Evolutionary conservation across 2,797 vertebrate genomes (phyloP).

Genomic region (Enteromius thamalakanensis): DNA sequence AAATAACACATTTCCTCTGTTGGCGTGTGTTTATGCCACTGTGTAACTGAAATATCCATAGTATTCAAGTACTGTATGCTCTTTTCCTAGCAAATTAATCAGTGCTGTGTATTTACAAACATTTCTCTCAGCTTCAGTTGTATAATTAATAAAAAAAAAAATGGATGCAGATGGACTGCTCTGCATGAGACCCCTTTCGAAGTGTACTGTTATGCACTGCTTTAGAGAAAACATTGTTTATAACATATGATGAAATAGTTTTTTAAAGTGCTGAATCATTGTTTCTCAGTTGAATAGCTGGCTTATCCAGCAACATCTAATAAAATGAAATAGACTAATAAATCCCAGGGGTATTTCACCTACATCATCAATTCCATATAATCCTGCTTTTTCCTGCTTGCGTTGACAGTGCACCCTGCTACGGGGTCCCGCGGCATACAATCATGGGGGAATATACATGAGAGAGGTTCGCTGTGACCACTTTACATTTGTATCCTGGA

Average conservation of each 20-base stretch:
- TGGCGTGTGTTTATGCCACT: not conserved
- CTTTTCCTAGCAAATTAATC: slow-evolving; percentile 9
- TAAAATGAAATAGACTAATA: slow-evolving; percentile 20
- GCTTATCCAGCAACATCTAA: slow-evolving; percentile 12
- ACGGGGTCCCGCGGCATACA: not conserved
- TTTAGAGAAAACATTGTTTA: not conserved
- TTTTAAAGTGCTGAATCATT: slow-evolving; percentile 11
- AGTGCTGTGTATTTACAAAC: not conserved
- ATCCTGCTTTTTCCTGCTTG: slow-evolving; percentile 24
- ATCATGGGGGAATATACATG: slow-evolving; percentile 4
- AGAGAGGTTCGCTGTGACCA: slow-evolving; percentile 15
- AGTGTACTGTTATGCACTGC: not conserved
- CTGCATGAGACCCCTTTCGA: not conserved
- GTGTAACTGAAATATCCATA: not conserved
- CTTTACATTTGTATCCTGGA: slow-evolving; percentile 22
- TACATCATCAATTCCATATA: slow-evolving; percentile 2
- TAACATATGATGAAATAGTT: not conserved
- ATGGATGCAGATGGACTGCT: not conserved
- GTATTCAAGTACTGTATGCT: not conserved
- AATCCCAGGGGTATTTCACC: slow-evolving; percentile 7
- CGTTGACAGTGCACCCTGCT: not conserved
- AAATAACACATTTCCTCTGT: not conserved
- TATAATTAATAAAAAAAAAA: not conserved
- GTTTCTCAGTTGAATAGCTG: slow-evolving; percentile 6
- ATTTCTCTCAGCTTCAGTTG: not conserved